Percentiles rank a stretch among this genome's conserved stretches.
phyloP scores from a whole-genome alignment of 1,140 invertebrate genomes.

The Lasioglossum albipes region DNA sequence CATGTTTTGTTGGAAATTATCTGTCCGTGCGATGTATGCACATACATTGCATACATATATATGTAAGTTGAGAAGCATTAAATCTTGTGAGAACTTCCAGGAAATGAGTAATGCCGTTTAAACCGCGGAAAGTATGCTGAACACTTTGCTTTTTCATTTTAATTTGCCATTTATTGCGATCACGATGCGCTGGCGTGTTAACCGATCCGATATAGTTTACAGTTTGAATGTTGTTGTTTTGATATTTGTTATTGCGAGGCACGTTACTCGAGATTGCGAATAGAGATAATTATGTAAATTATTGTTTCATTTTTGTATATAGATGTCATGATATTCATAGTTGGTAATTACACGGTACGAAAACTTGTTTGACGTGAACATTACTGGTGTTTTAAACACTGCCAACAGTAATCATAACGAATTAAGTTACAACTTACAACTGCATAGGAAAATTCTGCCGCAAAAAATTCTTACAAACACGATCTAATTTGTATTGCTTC shows the following conservation, averaged over 20 bases:
- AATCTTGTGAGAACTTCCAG: background rate
- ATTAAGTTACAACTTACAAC: no score
- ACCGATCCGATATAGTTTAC: background rate
- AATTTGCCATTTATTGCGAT: background rate
- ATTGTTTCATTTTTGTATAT: background rate
- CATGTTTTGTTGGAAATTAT: slow-evolving; percentile 1
- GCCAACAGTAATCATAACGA: no score
- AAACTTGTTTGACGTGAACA: background rate
- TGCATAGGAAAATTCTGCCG: no score
- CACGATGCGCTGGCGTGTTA: background rate
- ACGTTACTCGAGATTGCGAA: background rate
- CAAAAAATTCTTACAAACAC: no score
- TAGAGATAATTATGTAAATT: background rate
- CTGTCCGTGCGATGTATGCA: no score
- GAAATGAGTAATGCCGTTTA: background rate
- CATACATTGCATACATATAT: background rate
- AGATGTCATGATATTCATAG: background rate
- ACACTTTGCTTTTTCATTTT: background rate
- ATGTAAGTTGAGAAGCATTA: background rate
- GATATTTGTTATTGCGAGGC: background rate
- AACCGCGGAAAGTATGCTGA: background rate
- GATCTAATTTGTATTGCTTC: no score
- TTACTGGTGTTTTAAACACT: no score
- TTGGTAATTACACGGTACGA: background rate
- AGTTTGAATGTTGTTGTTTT: no score